Evolutionary conservation across 2,888 invertebrate genomes (phyloP), one percentile per base, ranked within the genome.

Genomic region (Dryococelus australis): DNA sequence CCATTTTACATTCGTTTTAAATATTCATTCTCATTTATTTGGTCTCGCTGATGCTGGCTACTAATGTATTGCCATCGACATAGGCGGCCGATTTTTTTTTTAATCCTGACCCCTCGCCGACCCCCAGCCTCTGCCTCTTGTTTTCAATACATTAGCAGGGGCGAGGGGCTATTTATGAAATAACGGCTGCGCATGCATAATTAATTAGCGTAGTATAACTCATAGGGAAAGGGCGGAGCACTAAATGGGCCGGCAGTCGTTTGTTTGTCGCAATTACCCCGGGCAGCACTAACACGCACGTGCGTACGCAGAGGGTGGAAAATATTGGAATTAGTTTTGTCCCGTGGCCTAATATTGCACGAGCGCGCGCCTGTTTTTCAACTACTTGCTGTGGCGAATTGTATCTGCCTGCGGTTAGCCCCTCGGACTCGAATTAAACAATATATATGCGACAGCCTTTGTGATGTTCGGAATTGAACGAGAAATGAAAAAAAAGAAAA

Each of bases 1-100:
- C 83, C 83, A 83, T 83, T 83, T 83, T 83, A 83, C 83, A 83
- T 83, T 83, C 83, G 83, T 83, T 83, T 83, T 83, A 83, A 83
- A 83, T 83, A 83, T 83, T 83, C 83, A 83, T 83, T 83, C 83
- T 83, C 83, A 83, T 83, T 83, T 83, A 83, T 83, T 83, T 83
- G 83, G 83, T 20, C 83, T 83, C 83, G 83, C 20, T 83, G 28
- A 83, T 83, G 43, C 83, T 9, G 16, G 43, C 28, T 83, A 83
- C 83, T 83, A 43, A 83, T 83, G 83, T 28, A 83, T 83, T 83
- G 28, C 65, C 65, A 65, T 65, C 65, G 65, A 24, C 65, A 65
- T 10, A 65, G 65, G 65, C 6, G 65, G 28, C 16, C 43, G 83
- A 43, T 28, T 83, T 28, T 83, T 28, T 81, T 83, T 83, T 28